A percentile compares a stretch with the other conserved stretches of the same genome.
phyloP scores from a whole-genome alignment of 2,797 vertebrate genomes.

The Xenopus petersii region DNA sequence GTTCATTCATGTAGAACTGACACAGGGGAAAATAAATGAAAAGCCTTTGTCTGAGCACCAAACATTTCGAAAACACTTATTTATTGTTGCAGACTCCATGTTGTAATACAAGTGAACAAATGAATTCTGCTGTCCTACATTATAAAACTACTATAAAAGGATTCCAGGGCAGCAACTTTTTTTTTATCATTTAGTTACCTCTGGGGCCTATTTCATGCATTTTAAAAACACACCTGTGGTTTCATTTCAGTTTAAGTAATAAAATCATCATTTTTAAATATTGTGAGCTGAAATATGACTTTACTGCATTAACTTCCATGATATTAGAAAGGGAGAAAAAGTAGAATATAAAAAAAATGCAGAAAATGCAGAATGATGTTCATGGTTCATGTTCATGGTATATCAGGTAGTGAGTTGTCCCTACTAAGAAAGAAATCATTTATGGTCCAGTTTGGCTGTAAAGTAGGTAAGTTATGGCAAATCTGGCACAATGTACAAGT shows the following conservation, averaged over 20 bases:
- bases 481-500: too few species aligned
- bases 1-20: constrained; percentile 38
- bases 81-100: constrained; percentile 31
- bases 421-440: too few species aligned
- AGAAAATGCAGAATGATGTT: too few species aligned
- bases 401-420: too few species aligned
- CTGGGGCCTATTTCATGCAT: background rate
- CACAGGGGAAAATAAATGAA: constrained; percentile 32
- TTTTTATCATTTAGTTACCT: background rate
- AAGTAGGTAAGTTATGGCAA: too few species aligned
- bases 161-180: background rate
- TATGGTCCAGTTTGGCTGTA: too few species aligned
- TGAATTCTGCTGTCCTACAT: constrained; percentile 34
- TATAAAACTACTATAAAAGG: constrained; percentile 21
- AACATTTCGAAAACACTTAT: constrained; percentile 36
- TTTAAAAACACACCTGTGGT: background rate
- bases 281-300: too few species aligned
- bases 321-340: too few species aligned
- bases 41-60: constrained; percentile 22
- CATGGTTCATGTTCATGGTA: too few species aligned
- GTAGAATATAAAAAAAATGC: too few species aligned
- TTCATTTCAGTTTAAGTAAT: too few species aligned
- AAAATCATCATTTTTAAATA: background rate
- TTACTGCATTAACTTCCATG: too few species aligned
- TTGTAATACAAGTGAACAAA: constrained; percentile 29